Conservation (phyloP, 2,888 invertebrate genomes). For the Stratiomys singularior region DNA sequence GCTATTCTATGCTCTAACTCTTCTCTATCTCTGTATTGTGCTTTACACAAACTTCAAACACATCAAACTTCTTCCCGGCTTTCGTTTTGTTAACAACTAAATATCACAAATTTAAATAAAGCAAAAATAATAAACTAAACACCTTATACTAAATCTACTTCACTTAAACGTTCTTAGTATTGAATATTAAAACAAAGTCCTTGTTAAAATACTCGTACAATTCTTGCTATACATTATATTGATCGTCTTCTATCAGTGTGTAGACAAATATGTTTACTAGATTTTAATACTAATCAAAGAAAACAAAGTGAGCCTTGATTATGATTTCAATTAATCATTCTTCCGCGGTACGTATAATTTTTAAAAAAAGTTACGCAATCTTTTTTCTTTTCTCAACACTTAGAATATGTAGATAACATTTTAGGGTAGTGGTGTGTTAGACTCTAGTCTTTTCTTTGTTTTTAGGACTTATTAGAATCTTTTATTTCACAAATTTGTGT, state of each 20-base stretch:
- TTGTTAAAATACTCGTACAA: not conserved
- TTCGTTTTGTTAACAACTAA: not conserved
- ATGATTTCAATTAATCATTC: not conserved
- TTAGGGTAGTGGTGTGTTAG: constrained; percentile 14
- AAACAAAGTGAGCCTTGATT: not conserved
- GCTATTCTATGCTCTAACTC: not conserved
- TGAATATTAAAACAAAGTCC: not conserved
- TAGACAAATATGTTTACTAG: constrained; percentile 22
- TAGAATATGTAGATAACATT: not conserved
- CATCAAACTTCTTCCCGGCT: too few species aligned
- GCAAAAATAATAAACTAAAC: not conserved
- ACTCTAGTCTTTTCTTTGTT: not conserved
- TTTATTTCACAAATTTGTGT: too few species aligned
- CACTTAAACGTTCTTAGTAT: not conserved
- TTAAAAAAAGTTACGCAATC: not conserved
- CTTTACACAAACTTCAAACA: not conserved
- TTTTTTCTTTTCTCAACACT: not conserved
- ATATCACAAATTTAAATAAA: not conserved
- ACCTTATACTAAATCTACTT: not conserved
- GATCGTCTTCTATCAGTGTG: constrained; percentile 21
- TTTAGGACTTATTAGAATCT: not conserved
- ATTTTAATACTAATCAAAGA: not conserved
- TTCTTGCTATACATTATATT: constrained; percentile 2
- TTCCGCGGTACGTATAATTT: constrained; percentile 23
- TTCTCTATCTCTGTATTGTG: constrained; percentile 14